Evolutionary conservation across 2,797 vertebrate genomes (phyloP), one percentile per base, ranked within the genome.

Genomic region (Sebastes baramenuke): DNA sequence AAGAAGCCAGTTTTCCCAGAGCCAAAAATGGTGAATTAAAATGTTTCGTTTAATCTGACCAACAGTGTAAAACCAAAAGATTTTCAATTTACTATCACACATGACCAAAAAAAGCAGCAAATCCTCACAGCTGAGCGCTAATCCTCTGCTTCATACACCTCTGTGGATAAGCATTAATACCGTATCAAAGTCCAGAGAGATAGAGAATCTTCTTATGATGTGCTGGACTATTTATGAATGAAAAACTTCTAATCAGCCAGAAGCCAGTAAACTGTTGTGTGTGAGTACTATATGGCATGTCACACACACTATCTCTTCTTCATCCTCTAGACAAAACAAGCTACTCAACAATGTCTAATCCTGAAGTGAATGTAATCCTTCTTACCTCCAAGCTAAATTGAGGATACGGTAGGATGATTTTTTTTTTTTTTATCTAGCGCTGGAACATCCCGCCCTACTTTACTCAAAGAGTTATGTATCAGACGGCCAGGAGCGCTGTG

Each of bases 361-460:
- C 96, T 83, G 58, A 85, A 89, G 92, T 90, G 92, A 93, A 93
- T 78, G 92, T 96, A 96, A 97, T 96, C 96, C 96, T 85, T 92
- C 91, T 96, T 96, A 96, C 92, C 93, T 94, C 92, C 92, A 89
- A 92, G 88, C 92, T 96, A 96, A 96, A 97, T 93, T 94, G 93
- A 93, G 93, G 92, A 92, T 95, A 93, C 85, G 52, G 83, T 81
- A 86, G 86, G 90, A 93, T 92, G 90, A 94, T 90, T 92, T 84
- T 92, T 93, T 36, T 12, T 96, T 95, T 22, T 24, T 9, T 94
- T 94, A 96, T 94, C 95, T 94, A 87, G 91, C 77, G 83, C 89
- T 93, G 95, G 95, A 96, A 96, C 95, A 97, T 95, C 95, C 94
- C 92, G 96, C 85, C 94, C 96, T 96, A 95, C 88, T 96, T 97